Percentiles rank a stretch among this genome's conserved stretches.
phyloP scores from a whole-genome alignment of 2,797 vertebrate species.

The Urophycis tenuis region DNA sequence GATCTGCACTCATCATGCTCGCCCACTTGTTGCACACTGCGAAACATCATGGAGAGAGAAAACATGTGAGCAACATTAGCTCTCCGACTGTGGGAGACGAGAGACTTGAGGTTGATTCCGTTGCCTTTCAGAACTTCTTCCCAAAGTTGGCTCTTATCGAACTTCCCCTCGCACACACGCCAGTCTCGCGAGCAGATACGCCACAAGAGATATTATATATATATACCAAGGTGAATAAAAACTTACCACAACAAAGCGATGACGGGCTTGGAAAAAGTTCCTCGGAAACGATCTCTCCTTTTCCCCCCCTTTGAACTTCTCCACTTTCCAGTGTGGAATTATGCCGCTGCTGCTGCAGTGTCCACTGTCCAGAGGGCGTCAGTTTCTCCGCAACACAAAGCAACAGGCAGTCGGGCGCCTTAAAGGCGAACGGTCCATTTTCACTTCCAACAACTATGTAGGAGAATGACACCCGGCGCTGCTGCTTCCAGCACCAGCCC shows the following conservation, averaged over 20 bases:
- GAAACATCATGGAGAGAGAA: constrained; percentile 24
- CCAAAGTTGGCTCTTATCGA: constrained; percentile 22
- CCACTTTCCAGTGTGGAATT: constrained; percentile 53
- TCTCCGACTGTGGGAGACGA: constrained; percentile 3
- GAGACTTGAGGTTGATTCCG: too few species aligned
- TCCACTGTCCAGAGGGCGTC: constrained; percentile 68
- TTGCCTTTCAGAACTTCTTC: constrained; percentile 28
- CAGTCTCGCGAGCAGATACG: constrained; percentile 4
- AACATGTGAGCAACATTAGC: constrained; percentile 54
- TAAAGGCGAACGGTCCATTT: constrained; percentile 70
- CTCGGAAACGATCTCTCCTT: constrained; percentile 21
- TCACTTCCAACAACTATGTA: constrained; percentile 26
- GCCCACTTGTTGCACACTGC: constrained; percentile 23
- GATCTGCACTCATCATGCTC: background rate
- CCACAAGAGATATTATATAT: background rate
- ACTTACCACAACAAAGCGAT: constrained; percentile 49
- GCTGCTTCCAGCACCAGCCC: background rate
- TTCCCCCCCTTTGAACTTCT: constrained; percentile 47
- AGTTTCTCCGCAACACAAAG: constrained; percentile 60
- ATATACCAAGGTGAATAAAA: background rate
- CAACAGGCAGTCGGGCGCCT: constrained; percentile 66
- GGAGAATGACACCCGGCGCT: background rate
- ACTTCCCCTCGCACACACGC: constrained; percentile 24
- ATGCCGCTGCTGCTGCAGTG: constrained; percentile 40
- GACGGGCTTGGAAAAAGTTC: background rate